Conservation (phyloP, 2,113 vertebrate species). For the Callorhinus ursinus region DNA sequence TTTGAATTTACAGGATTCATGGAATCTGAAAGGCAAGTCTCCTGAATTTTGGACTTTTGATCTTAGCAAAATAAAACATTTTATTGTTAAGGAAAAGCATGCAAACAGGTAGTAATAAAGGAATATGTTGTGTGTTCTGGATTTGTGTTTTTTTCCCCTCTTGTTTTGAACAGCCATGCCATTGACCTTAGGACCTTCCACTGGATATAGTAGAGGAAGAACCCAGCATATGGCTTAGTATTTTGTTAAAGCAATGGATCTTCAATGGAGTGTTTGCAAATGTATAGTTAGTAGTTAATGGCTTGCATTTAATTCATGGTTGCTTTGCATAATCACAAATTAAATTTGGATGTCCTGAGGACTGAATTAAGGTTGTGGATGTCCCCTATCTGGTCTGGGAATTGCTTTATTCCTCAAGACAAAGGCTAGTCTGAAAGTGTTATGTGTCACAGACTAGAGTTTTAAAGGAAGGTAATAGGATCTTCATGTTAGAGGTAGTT, state of each 20-base stretch:
- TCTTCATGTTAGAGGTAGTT: neutral
- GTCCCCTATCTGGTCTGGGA: neutral
- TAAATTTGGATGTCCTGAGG: neutral
- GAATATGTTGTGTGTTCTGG: neutral
- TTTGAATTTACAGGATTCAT: neutral
- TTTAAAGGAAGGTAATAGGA: neutral
- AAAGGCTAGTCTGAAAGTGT: neutral
- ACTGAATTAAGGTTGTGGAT: neutral
- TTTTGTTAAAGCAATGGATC: neutral
- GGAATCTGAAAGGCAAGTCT: neutral
- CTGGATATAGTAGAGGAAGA: neutral
- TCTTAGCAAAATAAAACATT: neutral
- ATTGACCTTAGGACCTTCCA: neutral
- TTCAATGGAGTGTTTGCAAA: neutral
- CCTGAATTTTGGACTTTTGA: neutral
- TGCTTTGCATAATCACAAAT: neutral
- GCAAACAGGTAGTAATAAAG: neutral
- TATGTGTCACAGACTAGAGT: neutral
- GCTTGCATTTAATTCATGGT: conserved; percentile 24
- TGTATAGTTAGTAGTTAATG: neutral
- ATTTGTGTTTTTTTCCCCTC: neutral
- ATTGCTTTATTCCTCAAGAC: conserved; percentile 8
- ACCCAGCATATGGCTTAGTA: neutral
- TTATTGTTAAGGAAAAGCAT: neutral
- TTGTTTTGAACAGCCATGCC: neutral